Percentiles rank a stretch among this genome's conserved stretches.
Conservation (phyloP, 2,113 vertebrate genomes). For the Chlorodrepanis virens region DNA sequence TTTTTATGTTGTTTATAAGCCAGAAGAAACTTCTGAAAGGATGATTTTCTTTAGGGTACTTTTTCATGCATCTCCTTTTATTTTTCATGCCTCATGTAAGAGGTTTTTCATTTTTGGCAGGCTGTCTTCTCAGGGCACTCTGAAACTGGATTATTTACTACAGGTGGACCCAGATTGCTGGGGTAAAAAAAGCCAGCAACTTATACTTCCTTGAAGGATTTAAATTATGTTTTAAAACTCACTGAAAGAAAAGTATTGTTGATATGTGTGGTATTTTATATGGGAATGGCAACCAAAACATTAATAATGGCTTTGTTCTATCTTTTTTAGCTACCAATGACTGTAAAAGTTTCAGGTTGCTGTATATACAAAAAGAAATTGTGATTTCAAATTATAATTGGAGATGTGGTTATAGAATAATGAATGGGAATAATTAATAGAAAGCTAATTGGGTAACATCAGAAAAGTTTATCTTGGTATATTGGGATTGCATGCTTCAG, state of each 20-base stretch:
- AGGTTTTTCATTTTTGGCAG: neutral
- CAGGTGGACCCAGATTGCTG: neutral
- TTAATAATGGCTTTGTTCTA: neutral
- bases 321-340: neutral
- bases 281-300: neutral
- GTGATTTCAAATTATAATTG: constrained; percentile 61
- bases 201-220: neutral
- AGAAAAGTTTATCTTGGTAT: constrained; percentile 69
- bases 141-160: neutral
- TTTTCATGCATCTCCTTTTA: neutral
- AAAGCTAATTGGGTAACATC: constrained; percentile 75
- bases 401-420: constrained; percentile 59
- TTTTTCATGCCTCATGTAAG: neutral
- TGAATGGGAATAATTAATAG: constrained; percentile 71
- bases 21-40: neutral
- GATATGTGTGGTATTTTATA: neutral
- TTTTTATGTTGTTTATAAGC: neutral
- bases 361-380: constrained; percentile 38
- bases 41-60: neutral
- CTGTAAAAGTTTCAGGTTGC: neutral
- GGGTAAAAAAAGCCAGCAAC: neutral
- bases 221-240: neutral
- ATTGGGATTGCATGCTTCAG: constrained; percentile 69
- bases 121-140: neutral
- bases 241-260: neutral